Evolutionary conservation across 2,888 invertebrate species (phyloP).

Genomic region (Oligia latruncula): DNA sequence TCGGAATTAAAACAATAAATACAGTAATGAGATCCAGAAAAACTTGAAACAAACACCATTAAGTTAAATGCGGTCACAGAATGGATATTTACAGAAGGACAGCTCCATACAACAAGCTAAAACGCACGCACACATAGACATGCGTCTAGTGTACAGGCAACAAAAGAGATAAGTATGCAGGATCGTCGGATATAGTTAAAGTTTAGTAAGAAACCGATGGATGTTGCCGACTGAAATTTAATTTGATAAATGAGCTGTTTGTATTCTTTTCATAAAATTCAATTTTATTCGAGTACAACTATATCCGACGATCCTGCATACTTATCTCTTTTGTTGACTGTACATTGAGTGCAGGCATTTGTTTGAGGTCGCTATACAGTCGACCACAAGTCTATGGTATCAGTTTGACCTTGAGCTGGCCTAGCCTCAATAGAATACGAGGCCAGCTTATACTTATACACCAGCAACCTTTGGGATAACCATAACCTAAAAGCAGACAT

Average conservation of each 20-base stretch:
- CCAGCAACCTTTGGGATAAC: too few species aligned
- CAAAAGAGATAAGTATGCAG: too few species aligned
- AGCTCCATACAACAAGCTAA: background rate
- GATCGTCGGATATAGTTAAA: too few species aligned
- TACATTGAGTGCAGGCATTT: background rate
- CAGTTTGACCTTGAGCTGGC: background rate
- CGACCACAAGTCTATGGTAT: background rate
- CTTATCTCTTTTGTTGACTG: too few species aligned
- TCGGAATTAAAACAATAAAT: constrained; percentile 32
- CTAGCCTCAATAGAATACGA: background rate
- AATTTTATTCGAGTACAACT: too few species aligned
- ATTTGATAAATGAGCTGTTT: too few species aligned
- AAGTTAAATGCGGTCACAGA: constrained; percentile 16
- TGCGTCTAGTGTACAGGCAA: background rate
- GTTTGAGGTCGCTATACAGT: background rate
- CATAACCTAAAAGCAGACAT: too few species aligned
- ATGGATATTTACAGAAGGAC: background rate
- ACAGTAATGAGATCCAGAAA: constrained; percentile 34
- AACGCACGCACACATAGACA: background rate
- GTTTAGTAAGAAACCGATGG: too few species aligned
- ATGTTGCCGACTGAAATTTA: too few species aligned
- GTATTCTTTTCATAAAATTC: too few species aligned
- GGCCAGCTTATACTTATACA: too few species aligned
- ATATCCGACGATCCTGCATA: too few species aligned
- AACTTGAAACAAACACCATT: constrained; percentile 43